Percentiles rank a stretch among this genome's conserved stretches.
These are phyloP conservation scores for Drosophila suzukii DNA, from an alignment of 1,140 invertebrate genomes.

Conservation along the genomic window DNA sequence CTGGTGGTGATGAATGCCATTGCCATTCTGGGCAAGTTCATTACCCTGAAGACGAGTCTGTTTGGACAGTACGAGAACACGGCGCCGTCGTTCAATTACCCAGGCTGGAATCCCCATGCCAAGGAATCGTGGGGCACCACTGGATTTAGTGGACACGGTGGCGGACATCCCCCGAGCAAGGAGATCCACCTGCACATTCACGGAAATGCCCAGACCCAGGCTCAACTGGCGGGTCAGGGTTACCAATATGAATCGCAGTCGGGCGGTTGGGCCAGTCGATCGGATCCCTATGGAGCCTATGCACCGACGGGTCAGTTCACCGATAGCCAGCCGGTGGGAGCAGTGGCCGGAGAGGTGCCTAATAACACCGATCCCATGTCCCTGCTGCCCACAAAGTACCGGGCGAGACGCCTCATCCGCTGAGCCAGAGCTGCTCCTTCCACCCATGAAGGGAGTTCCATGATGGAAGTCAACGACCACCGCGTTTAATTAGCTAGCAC, in stretches of 20 bases:
- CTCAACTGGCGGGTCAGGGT: slow-evolving; percentile 52
- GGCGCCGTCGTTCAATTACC: slow-evolving; percentile 69
- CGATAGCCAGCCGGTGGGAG: slow-evolving; percentile 22
- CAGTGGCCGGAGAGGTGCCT: slow-evolving; percentile 48
- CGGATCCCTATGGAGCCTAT: slow-evolving; percentile 72
- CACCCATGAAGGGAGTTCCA: not conserved
- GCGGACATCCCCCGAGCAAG: slow-evolving; percentile 64
- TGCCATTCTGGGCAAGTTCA: slow-evolving; percentile 77
- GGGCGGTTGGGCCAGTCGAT: slow-evolving; percentile 71
- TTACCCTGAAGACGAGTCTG: slow-evolving; percentile 69
- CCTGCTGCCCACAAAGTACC: slow-evolving; percentile 72
- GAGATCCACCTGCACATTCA: slow-evolving; percentile 83
- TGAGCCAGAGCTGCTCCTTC: slow-evolving; percentile 26
- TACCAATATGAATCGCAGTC: slow-evolving; percentile 56
- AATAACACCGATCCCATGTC: slow-evolving; percentile 68
- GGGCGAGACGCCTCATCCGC: slow-evolving; percentile 62
- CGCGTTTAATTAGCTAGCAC: slow-evolving; percentile 46
- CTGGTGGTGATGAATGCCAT: slow-evolving; percentile 77
- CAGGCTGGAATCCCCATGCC: slow-evolving; percentile 69
- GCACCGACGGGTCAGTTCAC: slow-evolving; percentile 49
- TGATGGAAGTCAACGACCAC: slow-evolving; percentile 54
- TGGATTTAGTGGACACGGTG: slow-evolving; percentile 19
- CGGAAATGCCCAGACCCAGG: slow-evolving; percentile 64
- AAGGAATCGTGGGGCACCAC: slow-evolving; percentile 61
- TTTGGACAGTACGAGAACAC: slow-evolving; percentile 62